Base-by-base conservation (phyloP, 1,140 invertebrate species). In the Halyomorpha halys region DNA sequence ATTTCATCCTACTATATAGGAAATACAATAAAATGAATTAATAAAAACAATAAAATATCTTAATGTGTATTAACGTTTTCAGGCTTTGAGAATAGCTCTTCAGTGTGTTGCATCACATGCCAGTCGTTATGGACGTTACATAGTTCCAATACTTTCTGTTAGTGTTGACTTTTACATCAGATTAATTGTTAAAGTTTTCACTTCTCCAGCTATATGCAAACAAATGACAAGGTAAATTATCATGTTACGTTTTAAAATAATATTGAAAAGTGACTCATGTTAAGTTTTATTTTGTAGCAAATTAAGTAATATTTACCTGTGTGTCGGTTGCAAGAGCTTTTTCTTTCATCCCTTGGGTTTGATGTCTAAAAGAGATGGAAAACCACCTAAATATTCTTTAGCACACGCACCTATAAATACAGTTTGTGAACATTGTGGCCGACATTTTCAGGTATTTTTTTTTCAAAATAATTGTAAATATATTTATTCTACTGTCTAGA, bases 131-230 rank as follows among this genome's bases (percentile, higher is more conserved):
- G 90, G 91, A 19, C 81, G 91, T 53, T 97, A 95, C 72, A 97
- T 97, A 69, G 82, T 85, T 61, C 97, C 97, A 0, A 69, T 99
- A 6, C 70, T 99, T 1, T 94, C 90, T 23, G 73, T 99, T 59
- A 97, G 94, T 64, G 90, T 88, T 4, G 97, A 99, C 76, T 99
- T 99, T 77, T 99, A 99, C 75, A 85, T 98, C 25, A 78, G 97
- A 68, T 84, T 99, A 8, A 97, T 99, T 79, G 91, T 99, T 0
- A 82, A 83, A 71, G 77, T 99, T 3, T 84, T 81, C 61, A 82
- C 84, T 0, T 86, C 93, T 56, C 86, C 89, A 67, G 75, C 80
- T 15, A 84, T 86, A 69, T 94, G 91, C 67, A 98, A 98, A 78
- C 78, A 83, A 70, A 86, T 86, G 64, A 85, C 83, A 25, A 89